Percentiles rank a stretch among this genome's conserved stretches.
Evolutionary conservation across 2,888 invertebrate genomes (phyloP).

Genomic region (Hypselothyrea guttata): DNA sequence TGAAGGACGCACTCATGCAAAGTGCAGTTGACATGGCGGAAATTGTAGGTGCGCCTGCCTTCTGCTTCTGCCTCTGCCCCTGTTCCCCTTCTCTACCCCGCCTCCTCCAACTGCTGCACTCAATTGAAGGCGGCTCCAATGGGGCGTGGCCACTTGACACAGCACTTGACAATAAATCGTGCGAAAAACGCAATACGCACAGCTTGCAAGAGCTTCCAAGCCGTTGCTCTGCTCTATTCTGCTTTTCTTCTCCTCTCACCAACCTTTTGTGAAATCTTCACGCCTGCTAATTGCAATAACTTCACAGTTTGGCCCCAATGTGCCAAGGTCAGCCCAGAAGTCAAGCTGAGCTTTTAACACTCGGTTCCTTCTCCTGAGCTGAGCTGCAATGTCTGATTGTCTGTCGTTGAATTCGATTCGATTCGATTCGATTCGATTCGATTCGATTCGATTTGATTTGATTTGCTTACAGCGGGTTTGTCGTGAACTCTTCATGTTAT

Average conservation of each 20-base stretch:
- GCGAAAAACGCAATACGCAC: constrained; percentile 57
- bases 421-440: constrained; percentile 65
- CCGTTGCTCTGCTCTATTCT: constrained; percentile 12
- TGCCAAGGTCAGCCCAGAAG: not conserved
- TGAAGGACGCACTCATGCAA: constrained; percentile 70
- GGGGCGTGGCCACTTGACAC: constrained; percentile 53
- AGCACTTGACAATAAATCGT: constrained; percentile 55
- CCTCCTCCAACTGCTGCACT: constrained; percentile 21
- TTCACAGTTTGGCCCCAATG: not conserved
- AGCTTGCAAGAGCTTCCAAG: constrained; percentile 18
- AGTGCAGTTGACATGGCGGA: constrained; percentile 77
- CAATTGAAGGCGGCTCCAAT: constrained; percentile 55
- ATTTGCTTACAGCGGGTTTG: no score
- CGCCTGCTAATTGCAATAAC: constrained; percentile 38
- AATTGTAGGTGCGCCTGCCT: constrained; percentile 68
- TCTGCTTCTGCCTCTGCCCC: not conserved
- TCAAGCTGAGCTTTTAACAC: not conserved
- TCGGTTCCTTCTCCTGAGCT: not conserved
- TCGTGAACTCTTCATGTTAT: no score
- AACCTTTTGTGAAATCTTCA: no score
- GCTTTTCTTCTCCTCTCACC: no score
- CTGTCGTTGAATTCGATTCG: constrained; percentile 59
- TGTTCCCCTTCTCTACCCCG: not conserved
- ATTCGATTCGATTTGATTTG: constrained; percentile 72
- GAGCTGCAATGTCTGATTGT: not conserved